phyloP scores from a whole-genome alignment of 2,797 vertebrate genomes.

The Falco berigora region DNA sequence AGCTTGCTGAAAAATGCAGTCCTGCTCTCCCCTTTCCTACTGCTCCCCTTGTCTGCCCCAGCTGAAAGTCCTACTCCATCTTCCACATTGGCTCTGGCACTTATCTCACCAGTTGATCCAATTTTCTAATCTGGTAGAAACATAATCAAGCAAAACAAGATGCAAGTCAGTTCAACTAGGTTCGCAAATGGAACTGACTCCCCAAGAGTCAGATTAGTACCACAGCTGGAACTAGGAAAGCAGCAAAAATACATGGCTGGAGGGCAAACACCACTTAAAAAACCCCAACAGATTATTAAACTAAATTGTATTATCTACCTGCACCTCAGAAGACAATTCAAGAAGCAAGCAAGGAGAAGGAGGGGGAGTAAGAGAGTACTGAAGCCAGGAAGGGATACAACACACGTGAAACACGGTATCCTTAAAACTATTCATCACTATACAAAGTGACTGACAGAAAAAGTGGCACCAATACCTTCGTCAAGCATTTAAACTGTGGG shows the following conservation, averaged over 20 bases:
- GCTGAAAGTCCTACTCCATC: background rate
- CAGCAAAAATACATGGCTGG: background rate
- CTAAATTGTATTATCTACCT: background rate
- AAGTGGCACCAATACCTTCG: background rate
- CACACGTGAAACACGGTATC: accelerated
- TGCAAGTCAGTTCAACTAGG: background rate
- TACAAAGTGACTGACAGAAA: background rate
- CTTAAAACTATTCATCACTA: background rate
- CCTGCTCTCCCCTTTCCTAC: background rate
- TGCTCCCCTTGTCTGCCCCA: background rate
- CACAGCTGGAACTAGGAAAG: background rate
- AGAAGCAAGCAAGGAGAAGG: background rate
- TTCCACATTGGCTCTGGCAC: background rate
- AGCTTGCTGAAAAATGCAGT: background rate
- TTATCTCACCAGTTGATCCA: background rate
- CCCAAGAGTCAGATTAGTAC: background rate
- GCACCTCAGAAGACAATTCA: background rate
- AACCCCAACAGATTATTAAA: background rate
- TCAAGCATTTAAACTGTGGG: background rate
- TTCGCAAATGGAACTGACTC: background rate
- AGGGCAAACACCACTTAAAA: background rate
- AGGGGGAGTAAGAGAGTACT: background rate
- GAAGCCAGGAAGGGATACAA: background rate
- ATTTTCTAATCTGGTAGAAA: background rate
- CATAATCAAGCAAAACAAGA: background rate